Evolutionary conservation across 2,888 invertebrate species (phyloP).

Genomic region (Melanotus villosus): DNA sequence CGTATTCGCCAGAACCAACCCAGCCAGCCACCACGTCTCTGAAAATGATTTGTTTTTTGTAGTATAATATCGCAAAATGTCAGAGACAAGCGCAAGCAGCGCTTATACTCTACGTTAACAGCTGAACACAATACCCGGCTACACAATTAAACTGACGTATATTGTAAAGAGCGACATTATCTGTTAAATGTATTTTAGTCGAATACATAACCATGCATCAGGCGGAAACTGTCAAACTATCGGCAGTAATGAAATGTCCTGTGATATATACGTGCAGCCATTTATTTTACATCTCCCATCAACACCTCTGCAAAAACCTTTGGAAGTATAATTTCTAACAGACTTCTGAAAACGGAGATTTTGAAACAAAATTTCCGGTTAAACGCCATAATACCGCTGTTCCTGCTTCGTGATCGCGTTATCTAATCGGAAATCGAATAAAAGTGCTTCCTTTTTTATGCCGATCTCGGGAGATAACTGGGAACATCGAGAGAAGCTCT

Average conservation of each 20-base stretch:
- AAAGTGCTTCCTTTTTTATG: constrained; percentile 31
- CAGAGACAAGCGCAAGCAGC: constrained; percentile 13
- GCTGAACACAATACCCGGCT: constrained; percentile 10
- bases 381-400: constrained; percentile 43
- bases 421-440: constrained; percentile 48
- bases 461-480: constrained; percentile 29
- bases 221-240: constrained; percentile 56
- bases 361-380: constrained; percentile 42
- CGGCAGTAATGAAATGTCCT: constrained; percentile 53
- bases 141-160: constrained; percentile 45
- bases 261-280: background rate
- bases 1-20: constrained; percentile 67
- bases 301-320: constrained; percentile 5
- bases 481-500: background rate
- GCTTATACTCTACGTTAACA: constrained; percentile 10
- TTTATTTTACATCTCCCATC: constrained; percentile 19
- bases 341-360: constrained; percentile 22
- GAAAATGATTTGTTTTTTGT: constrained; percentile 37
- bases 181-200: constrained; percentile 35
- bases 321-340: constrained; percentile 3
- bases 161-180: constrained; percentile 44
- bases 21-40: constrained; percentile 66
- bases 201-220: constrained; percentile 49
- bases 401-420: constrained; percentile 36
- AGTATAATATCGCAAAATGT: constrained; percentile 5